Base-by-base conservation (phyloP, 2,797 vertebrate genomes). In the Arctocebus calabarensis region DNA sequence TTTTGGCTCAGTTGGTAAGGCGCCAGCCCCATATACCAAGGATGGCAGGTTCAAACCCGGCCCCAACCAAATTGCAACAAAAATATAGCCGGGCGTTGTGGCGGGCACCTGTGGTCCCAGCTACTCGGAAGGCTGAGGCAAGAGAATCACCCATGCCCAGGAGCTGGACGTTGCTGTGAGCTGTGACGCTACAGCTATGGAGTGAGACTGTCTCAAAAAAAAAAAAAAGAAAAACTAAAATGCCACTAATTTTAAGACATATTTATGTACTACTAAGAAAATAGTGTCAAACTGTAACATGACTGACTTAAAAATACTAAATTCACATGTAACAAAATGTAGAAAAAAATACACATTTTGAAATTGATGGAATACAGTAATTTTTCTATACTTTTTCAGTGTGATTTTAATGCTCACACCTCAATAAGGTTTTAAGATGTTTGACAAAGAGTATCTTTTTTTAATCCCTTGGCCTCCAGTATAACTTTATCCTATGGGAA, bases 331-430 rank as follows among this genome's bases (percentile, higher is more conserved):
- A 87, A 83, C 25, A 87, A 84, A 85, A 55, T 57, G 23, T 16
- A 14, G 25, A 13, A 17, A 59, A 59, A 85, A 64, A 75, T 61
- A 22, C 45, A 61, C 9, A 73, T 45, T 61, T 85, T 19, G 64
- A 32, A 89, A 48, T 11, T 85, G 84, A 91, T 59, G 52, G 93
- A 82, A 32, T 59, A 57, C 0, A 4, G 9, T 27, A 64, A 75
- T n/a, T 82, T 81, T 75, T 81, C 94, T 95, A 25, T 57, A 40
- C 84, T 68, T 84, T 79, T 55, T 74, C 27, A 88, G 10, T 61
- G 48, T 1, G 45, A 61, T 71, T 88, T 94, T 82, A 74, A 74
- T 61, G 52, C 66, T 91, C 48, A 66, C 5, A 91, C 9, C 34
- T 71, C 82, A 61, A 43, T 9, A 34, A 66, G 45, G 77, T 84